Evolutionary conservation across 2,797 vertebrate species (phyloP), one percentile per base, ranked within the genome.

Genomic region (Crypturellus tataupa): DNA sequence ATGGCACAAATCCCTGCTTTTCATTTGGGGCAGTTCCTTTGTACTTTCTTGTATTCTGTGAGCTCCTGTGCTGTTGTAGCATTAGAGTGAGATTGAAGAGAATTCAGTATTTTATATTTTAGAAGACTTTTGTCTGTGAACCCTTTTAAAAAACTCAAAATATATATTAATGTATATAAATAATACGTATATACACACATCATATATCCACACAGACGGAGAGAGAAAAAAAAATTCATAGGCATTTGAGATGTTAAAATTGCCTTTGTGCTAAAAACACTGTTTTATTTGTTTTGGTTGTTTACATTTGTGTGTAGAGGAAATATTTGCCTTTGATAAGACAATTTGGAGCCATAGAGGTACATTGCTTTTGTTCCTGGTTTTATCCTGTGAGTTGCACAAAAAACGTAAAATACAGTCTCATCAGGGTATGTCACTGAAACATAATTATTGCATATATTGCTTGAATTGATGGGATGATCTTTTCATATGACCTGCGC

Each of bases 391-490:
- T 33, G n/a, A 68, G 18, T 55, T 76, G 16, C 19, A 33, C 58
- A 49, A 81, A 2, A 1, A 69, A 72, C 17, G 37, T 64, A 20
- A 76, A 33, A 37, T 81, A 2, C 53, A 10, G 51, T 73, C 15
- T 23, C 39, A 40, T 60, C 27, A 31, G 18, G 86, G 33, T 90
- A 37, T 60, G 37, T 69, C 80, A 39, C 29, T 72, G 64, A 55
- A 31, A 10, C 46, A 5, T 0, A 46, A 39, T n/a, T n/a, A 35
- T n/a, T 6, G 1, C 4, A 16, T 65, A 39, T 49, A 15, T 1
- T 9, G 51, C 12, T 13, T 6, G 31, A 10, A 75, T 63, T 60
- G 39, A 7, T 64, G 39, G 29, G 25, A 47, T 90, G 12, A 39
- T 69, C 29, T 73, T 67, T 80, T 91, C 60, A 46, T 37, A 5